phyloP scores from a whole-genome alignment of 2,888 invertebrate genomes.

The Tryphoninae sp. region DNA sequence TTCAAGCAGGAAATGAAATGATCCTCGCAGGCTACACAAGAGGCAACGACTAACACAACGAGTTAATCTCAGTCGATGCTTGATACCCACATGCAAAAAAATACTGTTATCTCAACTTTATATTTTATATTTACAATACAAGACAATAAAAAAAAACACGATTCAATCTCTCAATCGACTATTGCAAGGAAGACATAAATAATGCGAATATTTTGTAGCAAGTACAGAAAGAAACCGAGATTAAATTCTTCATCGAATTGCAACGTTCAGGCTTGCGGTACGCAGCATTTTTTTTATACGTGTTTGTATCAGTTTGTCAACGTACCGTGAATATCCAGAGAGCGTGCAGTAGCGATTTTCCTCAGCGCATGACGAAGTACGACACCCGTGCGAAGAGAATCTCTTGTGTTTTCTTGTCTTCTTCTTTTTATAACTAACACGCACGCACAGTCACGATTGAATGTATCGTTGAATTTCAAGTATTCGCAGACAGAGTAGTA shows the following conservation, averaged over 20 bases:
- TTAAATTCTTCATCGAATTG: neutral
- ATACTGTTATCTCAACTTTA: neutral
- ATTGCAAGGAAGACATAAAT: neutral
- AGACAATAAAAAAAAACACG: conserved; percentile 5
- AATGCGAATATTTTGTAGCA: neutral
- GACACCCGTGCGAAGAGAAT: conserved; percentile 7
- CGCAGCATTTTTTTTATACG: neutral
- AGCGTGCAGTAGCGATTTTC: conserved; percentile 42
- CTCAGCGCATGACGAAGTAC: conserved; percentile 48
- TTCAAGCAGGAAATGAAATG: conserved; percentile 67
- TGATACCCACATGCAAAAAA: conserved; percentile 27
- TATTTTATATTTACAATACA: neutral
- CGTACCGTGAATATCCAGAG: conserved; percentile 57
- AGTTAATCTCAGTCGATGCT: conserved; percentile 47
- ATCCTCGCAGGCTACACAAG: conserved; percentile 54
- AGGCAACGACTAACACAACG: conserved; percentile 28
- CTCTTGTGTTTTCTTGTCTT: neutral
- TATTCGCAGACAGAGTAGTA: conserved; percentile 32
- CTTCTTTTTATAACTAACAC: conserved; percentile 18
- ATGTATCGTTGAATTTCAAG: conserved; percentile 8
- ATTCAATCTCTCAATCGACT: conserved; percentile 1
- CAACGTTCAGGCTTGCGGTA: neutral
- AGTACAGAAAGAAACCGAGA: neutral
- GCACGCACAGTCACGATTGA: neutral
- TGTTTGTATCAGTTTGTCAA: conserved; percentile 8